Evolutionary conservation across 2,113 vertebrate species (phyloP).

Genomic region (Peromyscus maniculatus): DNA sequence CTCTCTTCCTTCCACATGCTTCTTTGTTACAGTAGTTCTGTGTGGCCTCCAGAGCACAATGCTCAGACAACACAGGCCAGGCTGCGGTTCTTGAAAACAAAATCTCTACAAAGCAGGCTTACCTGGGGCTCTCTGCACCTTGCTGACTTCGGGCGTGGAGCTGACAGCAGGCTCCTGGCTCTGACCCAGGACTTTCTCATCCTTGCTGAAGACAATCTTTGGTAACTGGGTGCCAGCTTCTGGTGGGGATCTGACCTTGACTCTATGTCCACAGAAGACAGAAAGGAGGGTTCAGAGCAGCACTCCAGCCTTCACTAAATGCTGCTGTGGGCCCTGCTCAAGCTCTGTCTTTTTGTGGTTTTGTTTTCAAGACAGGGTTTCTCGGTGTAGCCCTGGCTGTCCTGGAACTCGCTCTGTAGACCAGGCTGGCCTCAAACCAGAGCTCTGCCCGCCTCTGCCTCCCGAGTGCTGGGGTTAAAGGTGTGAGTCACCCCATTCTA

Average conservation of each 20-base stretch:
- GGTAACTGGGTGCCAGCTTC: slow-evolving; percentile 84
- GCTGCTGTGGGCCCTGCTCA: rapidly evolving
- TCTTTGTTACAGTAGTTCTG: background rate
- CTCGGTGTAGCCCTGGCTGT: background rate
- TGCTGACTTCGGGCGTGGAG: background rate
- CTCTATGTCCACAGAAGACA: slow-evolving; percentile 76
- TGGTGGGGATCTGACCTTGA: slow-evolving; percentile 86
- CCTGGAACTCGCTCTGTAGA: background rate
- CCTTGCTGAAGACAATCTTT: slow-evolving; percentile 80
- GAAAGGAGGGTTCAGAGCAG: background rate
- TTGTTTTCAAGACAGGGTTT: background rate
- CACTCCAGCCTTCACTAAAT: background rate
- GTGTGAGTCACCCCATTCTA: background rate
- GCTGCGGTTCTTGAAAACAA: background rate
- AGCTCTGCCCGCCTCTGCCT: background rate
- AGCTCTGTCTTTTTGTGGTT: background rate
- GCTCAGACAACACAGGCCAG: background rate
- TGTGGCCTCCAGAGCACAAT: background rate
- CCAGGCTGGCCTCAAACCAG: background rate
- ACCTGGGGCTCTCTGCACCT: slow-evolving; percentile 60
- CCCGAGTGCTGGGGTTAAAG: background rate
- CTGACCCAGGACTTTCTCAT: slow-evolving; percentile 66
- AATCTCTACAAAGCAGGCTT: background rate
- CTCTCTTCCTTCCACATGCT: background rate
- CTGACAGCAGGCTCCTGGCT: slow-evolving; percentile 1